Conservation (phyloP, 2,113 vertebrate species). For the Kryptolebias marmoratus region DNA sequence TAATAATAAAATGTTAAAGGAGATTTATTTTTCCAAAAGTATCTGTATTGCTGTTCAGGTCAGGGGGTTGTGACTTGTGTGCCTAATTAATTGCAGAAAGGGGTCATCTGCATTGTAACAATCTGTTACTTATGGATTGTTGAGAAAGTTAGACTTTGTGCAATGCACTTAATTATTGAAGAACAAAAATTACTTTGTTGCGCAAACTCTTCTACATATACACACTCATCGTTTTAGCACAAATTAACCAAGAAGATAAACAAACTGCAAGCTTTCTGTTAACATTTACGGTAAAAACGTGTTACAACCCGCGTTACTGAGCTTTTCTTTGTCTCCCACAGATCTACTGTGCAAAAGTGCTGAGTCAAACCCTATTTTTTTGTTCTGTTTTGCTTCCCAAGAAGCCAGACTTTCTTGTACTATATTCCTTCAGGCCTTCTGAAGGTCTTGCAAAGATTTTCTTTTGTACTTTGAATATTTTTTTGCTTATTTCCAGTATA, state of each 20-base stretch:
- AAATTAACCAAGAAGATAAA: neutral
- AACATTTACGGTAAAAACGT: neutral
- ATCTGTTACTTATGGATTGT: neutral
- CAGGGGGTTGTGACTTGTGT: too few species aligned
- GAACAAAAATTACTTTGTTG: neutral
- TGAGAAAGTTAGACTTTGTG: neutral
- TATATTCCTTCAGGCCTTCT: too few species aligned
- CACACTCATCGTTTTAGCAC: neutral
- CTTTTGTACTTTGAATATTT: too few species aligned
- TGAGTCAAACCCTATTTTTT: too few species aligned
- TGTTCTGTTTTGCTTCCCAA: too few species aligned
- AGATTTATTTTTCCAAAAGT: neutral
- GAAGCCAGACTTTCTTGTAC: too few species aligned
- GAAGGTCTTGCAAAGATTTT: too few species aligned
- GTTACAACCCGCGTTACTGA: neutral
- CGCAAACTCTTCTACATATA: neutral
- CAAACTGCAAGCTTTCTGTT: neutral
- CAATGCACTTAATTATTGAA: neutral
- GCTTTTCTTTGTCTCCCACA: neutral
- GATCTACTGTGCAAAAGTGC: too few species aligned
- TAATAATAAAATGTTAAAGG: neutral
- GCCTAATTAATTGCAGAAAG: neutral
- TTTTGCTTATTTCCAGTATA: too few species aligned
- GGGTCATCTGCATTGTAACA: neutral
- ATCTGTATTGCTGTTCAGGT: too few species aligned